Evolutionary conservation across 1,140 invertebrate genomes (phyloP), one percentile per base, ranked within the genome.

Genomic region (Limonius californicus): DNA sequence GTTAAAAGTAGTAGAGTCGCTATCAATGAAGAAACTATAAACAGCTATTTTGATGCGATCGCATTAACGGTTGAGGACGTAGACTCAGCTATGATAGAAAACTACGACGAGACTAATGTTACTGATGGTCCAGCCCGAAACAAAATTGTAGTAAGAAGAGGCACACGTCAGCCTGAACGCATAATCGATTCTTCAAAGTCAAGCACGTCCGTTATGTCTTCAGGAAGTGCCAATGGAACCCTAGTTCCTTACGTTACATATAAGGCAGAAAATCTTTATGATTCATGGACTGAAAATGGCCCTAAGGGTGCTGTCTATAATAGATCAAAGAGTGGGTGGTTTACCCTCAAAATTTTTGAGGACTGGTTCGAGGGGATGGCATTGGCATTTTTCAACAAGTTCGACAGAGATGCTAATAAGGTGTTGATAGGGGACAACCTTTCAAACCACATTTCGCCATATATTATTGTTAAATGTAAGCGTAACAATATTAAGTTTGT

Each of bases 91-190:
- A 71, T 73, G 57, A 72, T 76, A 12, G 32, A 74, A 21, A 77
- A 78, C 61, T 77, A 75, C 59, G 73, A 76, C 57, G 72, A 76
- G 50, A 76, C 71, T 9, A 75, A 76, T 60, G 42, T 76, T 2
- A 35, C 56, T 15, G 57, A 60, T 43, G 62, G 61, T 32, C 53
- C 53, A 12, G 57, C 57, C 14, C 61, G 39, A 18, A 50, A 43
- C 18, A 62, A 62, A 15, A 56, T 70, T 43, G 54, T 76, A 53
- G 50, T 69, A 32, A 18, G 50, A 54, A 18, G 50, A 23, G 50
- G 50, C 11, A 20, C 2, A n/a, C 16, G 20, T 8, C 20, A 54
- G 15, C 50, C 50, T 9, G 7, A 6, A 14, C 7, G 50, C 2
- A 16, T 8, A n/a, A 23, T 54, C 6, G 20, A 54, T 14, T 20